Evolutionary conservation across 2,797 vertebrate species (phyloP).

Genomic region (Clarias pachynema): DNA sequence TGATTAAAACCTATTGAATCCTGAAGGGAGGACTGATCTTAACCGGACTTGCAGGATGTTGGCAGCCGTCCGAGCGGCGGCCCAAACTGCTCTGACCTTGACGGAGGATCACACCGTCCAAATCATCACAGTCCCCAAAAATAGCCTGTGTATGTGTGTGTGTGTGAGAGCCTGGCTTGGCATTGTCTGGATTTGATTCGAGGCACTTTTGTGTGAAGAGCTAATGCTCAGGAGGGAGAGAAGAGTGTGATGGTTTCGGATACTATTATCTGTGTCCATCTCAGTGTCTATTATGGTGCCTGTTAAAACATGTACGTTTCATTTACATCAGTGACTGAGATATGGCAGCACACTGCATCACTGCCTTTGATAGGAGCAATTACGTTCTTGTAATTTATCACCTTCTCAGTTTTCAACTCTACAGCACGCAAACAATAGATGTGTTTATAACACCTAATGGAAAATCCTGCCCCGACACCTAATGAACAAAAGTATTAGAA

Average conservation of each 20-base stretch:
- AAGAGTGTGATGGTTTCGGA: background rate
- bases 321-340: background rate
- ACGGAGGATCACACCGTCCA: conserved; percentile 63
- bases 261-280: background rate
- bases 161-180: conserved; percentile 25
- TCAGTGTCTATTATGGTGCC: background rate
- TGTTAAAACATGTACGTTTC: background rate
- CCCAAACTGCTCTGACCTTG: conserved; percentile 67
- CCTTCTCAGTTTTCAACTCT: background rate
- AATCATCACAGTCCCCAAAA: conserved; percentile 51
- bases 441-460: background rate
- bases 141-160: conserved; percentile 19
- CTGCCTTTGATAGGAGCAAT: background rate
- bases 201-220: conserved; percentile 9
- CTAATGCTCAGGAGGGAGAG: background rate
- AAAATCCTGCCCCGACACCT: background rate
- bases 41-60: conserved; percentile 69
- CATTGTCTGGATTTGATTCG: conserved; percentile 24
- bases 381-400: background rate
- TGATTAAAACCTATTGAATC: conserved; percentile 83
- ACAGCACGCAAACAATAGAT: background rate
- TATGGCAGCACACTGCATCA: background rate
- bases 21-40: conserved; percentile 70
- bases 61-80: conserved; percentile 62
- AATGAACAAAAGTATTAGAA: background rate